Base-by-base conservation (phyloP, 35 echinoderm and acorn worm genomes). In the Lytechinus variegatus region DNA sequence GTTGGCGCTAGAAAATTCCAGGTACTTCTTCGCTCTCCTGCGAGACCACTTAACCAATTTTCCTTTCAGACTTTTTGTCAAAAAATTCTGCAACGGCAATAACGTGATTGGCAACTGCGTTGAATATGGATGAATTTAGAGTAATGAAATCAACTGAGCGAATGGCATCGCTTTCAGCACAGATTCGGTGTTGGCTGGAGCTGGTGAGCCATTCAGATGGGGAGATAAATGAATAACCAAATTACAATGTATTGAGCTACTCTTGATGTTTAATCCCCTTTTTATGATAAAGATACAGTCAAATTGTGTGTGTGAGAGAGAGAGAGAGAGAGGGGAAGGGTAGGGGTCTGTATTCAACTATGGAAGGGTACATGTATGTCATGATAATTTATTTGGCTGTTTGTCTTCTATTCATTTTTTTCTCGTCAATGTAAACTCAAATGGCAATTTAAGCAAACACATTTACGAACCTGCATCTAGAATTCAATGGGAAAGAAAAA, bases 31-130 rank as follows among this genome's bases (percentile, higher is more conserved):
- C 66, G 1, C 21, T 24, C 66, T 24, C 66, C 61, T 6, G 19
- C n/a, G 16, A 79, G 66, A 79, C 66, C 66, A 79, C 66, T 79
- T 24, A 79, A 79, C 66, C 66, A 79, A 79, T 79, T 79, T 79
- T 24, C 66, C 66, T 79, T 79, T 79, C 66, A 79, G 4, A 79
- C 19, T 4, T 79, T 79, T 79, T 16, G n/a, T 24, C 16, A 1
- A 7, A n/a, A n/a, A 79, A 79, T 24, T 27, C n/a, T 79, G 21
- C 12, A n/a, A 79, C 14, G 66, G 19, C 66, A 79, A 71, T 71
- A 16, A 71, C 14, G 19, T 21, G 24, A 71, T 71, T 71, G 66
- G 16, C 66, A 79, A 79, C 66, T 79, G 19, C 14, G n/a, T 79
- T 7, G 66, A 24, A n/a, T 79, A 79, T 79, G 66, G 19, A 79